These are phyloP conservation scores for Heliothis virescens DNA, from an alignment of 1,140 invertebrate genomes.

Conservation along the genomic window DNA sequence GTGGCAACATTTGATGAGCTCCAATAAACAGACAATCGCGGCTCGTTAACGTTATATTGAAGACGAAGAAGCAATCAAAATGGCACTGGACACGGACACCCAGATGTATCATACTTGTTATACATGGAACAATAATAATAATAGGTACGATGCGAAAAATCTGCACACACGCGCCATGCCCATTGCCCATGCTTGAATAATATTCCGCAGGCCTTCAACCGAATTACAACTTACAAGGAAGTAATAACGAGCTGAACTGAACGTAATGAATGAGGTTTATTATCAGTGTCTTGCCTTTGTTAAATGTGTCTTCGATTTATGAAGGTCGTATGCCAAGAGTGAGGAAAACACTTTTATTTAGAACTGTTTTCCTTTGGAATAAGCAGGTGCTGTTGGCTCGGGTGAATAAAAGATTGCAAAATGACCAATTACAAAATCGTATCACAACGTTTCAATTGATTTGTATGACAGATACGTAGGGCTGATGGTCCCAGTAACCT, in stretches of 20 bases:
- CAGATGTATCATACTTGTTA: slow-evolving; percentile 3
- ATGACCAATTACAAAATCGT: slow-evolving; percentile 46
- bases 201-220: slow-evolving; percentile 7
- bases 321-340: slow-evolving; percentile 1
- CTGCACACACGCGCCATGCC: slow-evolving; percentile 2
- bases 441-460: slow-evolving; percentile 48
- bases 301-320: neutral
- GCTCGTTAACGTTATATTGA: slow-evolving; percentile 43
- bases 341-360: neutral
- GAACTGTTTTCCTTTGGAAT: neutral
- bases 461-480: slow-evolving; percentile 54
- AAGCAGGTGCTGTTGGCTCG: neutral
- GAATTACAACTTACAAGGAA: slow-evolving; percentile 31
- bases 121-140: neutral
- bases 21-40: slow-evolving; percentile 45
- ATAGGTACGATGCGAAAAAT: neutral
- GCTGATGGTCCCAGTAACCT: slow-evolving; percentile 41
- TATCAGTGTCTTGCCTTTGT: slow-evolving; percentile 8
- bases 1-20: slow-evolving; percentile 32
- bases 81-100: slow-evolving; percentile 14
- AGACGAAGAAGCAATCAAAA: slow-evolving; percentile 36
- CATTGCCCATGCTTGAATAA: slow-evolving; percentile 3
- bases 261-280: slow-evolving; percentile 11
- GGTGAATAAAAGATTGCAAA: slow-evolving; percentile 5
- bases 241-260: slow-evolving; percentile 13